These are phyloP conservation scores for Australoheros facetus DNA, from an alignment of 2,797 vertebrate genomes.

Conservation along the genomic window DNA sequence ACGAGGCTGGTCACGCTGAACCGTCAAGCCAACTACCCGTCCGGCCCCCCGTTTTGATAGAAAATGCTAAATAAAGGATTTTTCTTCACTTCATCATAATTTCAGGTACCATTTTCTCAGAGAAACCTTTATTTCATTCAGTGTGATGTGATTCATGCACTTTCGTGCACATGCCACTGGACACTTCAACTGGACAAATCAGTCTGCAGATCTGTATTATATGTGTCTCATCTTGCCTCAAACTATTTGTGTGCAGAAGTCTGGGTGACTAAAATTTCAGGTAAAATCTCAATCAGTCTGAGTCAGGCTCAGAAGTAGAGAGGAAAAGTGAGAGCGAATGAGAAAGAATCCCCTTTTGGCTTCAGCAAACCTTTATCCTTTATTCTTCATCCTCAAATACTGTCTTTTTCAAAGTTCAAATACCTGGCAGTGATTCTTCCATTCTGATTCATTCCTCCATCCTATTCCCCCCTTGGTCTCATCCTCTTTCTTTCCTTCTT, in stretches of 20 bases:
- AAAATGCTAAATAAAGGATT: not conserved
- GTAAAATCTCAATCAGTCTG: slow-evolving; percentile 56
- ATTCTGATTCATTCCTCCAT: slow-evolving; percentile 62
- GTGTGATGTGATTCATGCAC: not conserved
- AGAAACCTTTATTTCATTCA: not conserved
- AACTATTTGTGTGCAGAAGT: slow-evolving; percentile 10
- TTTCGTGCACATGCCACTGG: not conserved
- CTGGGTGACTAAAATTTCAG: slow-evolving; percentile 26
- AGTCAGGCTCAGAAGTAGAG: slow-evolving; percentile 38
- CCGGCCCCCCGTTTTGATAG: not conserved
- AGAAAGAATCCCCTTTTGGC: slow-evolving; percentile 56
- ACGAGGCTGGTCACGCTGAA: no score
- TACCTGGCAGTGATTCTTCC: slow-evolving; percentile 66
- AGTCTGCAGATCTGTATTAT: slow-evolving; percentile 41
- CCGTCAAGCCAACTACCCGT: no score
- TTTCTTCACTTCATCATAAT: not conserved
- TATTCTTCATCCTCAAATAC: slow-evolving; percentile 63
- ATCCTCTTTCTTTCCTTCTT: slow-evolving; percentile 13
- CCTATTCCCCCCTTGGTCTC: slow-evolving; percentile 28
- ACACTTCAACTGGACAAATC: slow-evolving; percentile 30
- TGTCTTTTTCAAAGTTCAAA: slow-evolving; percentile 71
- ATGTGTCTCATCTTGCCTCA: slow-evolving; percentile 30
- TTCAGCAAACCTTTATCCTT: slow-evolving; percentile 68
- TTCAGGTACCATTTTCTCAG: slow-evolving; percentile 24
- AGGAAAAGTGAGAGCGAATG: slow-evolving; percentile 26